A percentile compares a stretch with the other conserved stretches of the same genome.
These are phyloP conservation scores for Heliocidaris tuberculata DNA, from an alignment of 35 echinoderm and acorn worm genomes.

Conservation along the genomic window DNA sequence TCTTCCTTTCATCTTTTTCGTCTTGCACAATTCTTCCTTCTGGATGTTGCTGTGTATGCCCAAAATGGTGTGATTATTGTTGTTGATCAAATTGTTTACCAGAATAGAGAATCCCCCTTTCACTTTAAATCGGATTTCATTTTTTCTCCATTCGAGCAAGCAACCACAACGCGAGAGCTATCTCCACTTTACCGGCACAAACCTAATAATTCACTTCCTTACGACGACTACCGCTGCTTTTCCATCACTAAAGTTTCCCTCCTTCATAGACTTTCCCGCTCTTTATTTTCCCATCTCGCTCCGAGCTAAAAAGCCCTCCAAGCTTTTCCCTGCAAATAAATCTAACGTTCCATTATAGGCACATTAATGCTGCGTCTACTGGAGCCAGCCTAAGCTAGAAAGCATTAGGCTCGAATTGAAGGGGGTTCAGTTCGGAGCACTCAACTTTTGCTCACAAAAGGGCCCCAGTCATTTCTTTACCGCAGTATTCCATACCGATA, in stretches of 20 bases:
- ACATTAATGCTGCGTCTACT: not conserved
- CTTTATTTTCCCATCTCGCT: not conserved
- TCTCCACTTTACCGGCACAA: not conserved
- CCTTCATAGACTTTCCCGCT: not conserved
- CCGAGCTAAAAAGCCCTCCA: not conserved
- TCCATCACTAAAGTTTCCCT: not conserved
- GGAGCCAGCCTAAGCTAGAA: conserved; percentile 1
- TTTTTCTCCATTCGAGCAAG: not conserved
- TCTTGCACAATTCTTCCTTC: no score
- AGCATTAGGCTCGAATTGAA: not conserved
- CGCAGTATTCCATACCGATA: not conserved
- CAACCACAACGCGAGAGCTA: not conserved
- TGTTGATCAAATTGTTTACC: conserved; percentile 2
- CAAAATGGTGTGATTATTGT: not conserved
- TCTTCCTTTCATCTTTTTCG: no score
- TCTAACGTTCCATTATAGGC: conserved; percentile 2
- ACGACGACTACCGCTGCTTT: not conserved
- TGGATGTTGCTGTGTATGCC: not conserved
- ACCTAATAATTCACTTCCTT: not conserved
- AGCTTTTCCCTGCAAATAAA: not conserved
- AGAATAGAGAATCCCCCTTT: not conserved
- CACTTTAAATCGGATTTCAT: conserved; percentile 12
- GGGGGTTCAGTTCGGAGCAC: not conserved
- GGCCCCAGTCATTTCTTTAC: not conserved
- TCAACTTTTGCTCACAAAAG: not conserved